phyloP scores from a whole-genome alignment of 2,888 invertebrate genomes.

The Cloeon dipterum region DNA sequence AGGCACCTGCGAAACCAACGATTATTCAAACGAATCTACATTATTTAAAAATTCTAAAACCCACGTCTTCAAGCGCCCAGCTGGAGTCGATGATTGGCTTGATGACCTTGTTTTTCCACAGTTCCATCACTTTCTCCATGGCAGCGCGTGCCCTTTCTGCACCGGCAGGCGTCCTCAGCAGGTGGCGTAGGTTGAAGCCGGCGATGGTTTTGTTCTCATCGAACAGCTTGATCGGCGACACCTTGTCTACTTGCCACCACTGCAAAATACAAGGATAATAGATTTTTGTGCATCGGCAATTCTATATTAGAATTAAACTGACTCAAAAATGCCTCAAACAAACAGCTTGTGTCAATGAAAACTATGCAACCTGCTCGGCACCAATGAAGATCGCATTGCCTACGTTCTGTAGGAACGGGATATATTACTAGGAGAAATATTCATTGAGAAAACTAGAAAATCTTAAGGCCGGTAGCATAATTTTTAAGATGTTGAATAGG shows the following conservation, averaged over 20 bases:
- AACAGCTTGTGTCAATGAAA: constrained; percentile 1
- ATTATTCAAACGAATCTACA: background rate
- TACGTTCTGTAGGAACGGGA: too few species aligned
- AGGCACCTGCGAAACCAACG: constrained; percentile 30
- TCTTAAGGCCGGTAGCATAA: too few species aligned
- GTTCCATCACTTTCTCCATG: constrained; percentile 44
- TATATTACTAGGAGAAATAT: too few species aligned
- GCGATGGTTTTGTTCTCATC: constrained; percentile 70
- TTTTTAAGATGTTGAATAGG: too few species aligned
- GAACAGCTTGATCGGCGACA: constrained; percentile 67
- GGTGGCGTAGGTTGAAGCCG: constrained; percentile 61
- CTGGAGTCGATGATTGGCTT: constrained; percentile 64
- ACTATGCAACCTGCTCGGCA: too few species aligned
- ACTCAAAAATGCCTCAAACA: too few species aligned
- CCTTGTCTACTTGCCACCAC: constrained; percentile 89
- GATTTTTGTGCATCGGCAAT: background rate
- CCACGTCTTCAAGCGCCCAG: constrained; percentile 70
- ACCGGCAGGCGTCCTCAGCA: constrained; percentile 56
- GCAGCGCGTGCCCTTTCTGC: constrained; percentile 44
- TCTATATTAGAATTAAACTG: background rate
- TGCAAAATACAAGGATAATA: constrained; percentile 17
- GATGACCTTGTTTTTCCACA: constrained; percentile 58
- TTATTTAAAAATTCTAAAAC: constrained; percentile 14
- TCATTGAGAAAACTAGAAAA: too few species aligned
- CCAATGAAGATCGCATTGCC: too few species aligned